These are phyloP conservation scores for Upupa epops DNA, from an alignment of 2,113 vertebrate species.

Conservation along the genomic window DNA sequence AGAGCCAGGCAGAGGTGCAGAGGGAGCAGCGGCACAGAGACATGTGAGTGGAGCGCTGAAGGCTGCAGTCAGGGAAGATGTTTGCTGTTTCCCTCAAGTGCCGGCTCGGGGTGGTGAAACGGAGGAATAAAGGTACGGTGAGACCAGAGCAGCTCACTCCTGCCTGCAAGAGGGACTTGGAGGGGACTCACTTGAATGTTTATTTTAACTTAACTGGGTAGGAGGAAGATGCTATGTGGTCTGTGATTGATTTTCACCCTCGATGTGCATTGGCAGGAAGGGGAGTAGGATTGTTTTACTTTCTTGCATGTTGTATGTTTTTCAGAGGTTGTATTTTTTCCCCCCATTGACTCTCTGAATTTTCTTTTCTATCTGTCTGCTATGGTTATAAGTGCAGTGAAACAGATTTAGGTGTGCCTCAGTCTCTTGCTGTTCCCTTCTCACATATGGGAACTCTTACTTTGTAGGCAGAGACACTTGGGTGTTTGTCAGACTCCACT, in stretches of 20 bases:
- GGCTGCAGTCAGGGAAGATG: slow-evolving; percentile 74
- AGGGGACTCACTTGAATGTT: neutral
- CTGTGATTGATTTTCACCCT: neutral
- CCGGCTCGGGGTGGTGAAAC: slow-evolving; percentile 88
- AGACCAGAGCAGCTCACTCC: neutral
- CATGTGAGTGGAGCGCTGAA: slow-evolving; percentile 75
- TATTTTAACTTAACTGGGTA: neutral
- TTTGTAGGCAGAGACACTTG: neutral
- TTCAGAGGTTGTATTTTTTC: neutral
- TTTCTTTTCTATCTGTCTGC: neutral
- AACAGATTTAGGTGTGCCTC: neutral
- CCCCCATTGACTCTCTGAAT: neutral
- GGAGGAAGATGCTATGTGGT: neutral
- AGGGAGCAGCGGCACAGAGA: slow-evolving; percentile 64
- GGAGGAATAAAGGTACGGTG: slow-evolving; percentile 82
- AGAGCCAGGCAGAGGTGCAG: slow-evolving; percentile 61
- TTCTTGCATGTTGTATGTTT: neutral
- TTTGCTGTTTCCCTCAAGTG: slow-evolving; percentile 91
- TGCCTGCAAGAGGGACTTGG: neutral
- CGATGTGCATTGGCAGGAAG: neutral
- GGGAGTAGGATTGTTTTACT: neutral
- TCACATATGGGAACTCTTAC: neutral
- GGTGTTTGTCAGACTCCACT: neutral
- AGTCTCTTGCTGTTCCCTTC: neutral
- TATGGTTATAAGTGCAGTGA: neutral